Percentiles rank a stretch among this genome's conserved stretches.
These are phyloP conservation scores for Anhinga rufa DNA, from an alignment of 2,113 vertebrate species.

Conservation along the genomic window DNA sequence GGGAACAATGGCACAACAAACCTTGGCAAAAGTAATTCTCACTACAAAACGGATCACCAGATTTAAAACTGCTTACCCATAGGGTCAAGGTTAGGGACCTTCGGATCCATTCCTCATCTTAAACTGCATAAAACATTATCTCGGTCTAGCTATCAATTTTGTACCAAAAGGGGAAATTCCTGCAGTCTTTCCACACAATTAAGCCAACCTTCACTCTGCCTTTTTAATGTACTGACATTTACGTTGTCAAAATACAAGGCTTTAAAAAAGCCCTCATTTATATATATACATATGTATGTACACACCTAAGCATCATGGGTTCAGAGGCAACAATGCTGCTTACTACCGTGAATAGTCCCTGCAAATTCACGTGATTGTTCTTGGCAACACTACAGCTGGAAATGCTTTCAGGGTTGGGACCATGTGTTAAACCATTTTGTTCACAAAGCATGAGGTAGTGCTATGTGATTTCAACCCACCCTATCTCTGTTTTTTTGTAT, in stretches of 20 bases:
- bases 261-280: not conserved
- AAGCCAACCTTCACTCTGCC: not conserved
- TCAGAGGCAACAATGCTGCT: not conserved
- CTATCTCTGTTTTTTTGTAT: not conserved
- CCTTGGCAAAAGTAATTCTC: not conserved
- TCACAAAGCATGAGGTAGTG: not conserved
- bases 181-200: not conserved
- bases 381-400: conserved; percentile 16
- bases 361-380: not conserved
- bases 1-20: not conserved
- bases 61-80: not conserved
- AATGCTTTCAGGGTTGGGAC: not conserved
- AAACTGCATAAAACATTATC: not conserved
- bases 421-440: not conserved
- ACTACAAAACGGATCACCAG: not conserved
- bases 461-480: not conserved
- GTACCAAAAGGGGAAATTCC: not conserved
- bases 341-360: not conserved
- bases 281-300: not conserved
- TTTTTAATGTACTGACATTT: not conserved
- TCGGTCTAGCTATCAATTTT: not conserved
- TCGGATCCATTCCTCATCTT: not conserved
- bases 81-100: not conserved
- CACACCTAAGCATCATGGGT: not conserved
- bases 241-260: not conserved